Base-by-base conservation (phyloP, 2,888 invertebrate genomes). In the Emmelina monodactyla region DNA sequence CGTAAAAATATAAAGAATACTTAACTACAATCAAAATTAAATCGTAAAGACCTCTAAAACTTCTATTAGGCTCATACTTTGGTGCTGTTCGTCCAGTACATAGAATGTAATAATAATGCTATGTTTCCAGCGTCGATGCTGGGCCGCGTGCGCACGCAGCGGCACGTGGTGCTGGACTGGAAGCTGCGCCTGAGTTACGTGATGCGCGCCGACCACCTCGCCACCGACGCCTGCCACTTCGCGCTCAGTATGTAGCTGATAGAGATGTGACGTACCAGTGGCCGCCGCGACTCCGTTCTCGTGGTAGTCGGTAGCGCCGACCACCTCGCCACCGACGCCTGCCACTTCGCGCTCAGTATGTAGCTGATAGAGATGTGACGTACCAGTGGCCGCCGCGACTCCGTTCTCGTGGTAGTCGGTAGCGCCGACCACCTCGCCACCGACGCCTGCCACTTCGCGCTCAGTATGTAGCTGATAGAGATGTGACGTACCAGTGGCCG, bases 161-260 rank as follows among this genome's bases (percentile, higher is more conserved):
- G 84, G 2, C 91, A 93, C 50, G 88, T 88, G 7, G 82, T 88
- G 39, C 85, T 94, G 32, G 92, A 93, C 54, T 92, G 94, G 90
- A 88, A 87, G 53, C 85, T 89, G 7, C 87, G 89, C 19, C 81
- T 94, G 9, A 83, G 86, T 44, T 87, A 86, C 47, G 71, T 89
- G 12, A 90, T 92, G 84, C 83, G 87, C 42, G 83, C 83, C 2
- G 85, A 88, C 39, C 88, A 85, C 41, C 60, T 85, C 9, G 64
- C 73, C 31, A 87, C 86, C 0, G 88, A 88, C 34, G 76, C 78
- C 34, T 94, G 94, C 42, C 87, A 88, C 57, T 90, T 91, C 55
- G 81, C 89, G 0, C 65, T 93, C 29, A 89, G 89, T 88, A 61
- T 52, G 53, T 49, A 22, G n/a, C n/a, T n/a, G n/a, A n/a, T n/a